Percentiles rank a stretch among this genome's conserved stretches.
Conservation (phyloP, 2,113 vertebrate species). For the Anseranas semipalmata region DNA sequence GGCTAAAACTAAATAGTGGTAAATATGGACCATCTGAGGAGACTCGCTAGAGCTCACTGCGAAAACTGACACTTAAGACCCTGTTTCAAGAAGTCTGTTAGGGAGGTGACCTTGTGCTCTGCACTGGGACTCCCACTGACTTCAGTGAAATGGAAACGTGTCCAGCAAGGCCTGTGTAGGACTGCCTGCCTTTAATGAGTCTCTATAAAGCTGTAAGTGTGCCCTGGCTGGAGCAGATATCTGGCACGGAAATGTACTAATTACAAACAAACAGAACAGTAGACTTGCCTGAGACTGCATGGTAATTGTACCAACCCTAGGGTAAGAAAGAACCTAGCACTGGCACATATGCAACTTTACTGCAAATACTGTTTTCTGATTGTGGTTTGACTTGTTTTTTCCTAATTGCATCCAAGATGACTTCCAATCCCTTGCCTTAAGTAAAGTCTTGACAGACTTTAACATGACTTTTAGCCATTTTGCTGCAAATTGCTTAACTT, state of each 20-base stretch:
- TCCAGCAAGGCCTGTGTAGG: not conserved
- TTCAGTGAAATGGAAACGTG: rapidly evolving
- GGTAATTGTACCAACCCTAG: not conserved
- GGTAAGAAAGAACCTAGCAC: not conserved
- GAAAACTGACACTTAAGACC: not conserved
- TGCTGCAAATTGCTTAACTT: not conserved
- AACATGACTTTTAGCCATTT: not conserved
- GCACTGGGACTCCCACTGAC: not conserved
- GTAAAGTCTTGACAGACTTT: not conserved
- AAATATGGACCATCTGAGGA: not conserved
- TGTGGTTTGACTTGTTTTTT: not conserved
- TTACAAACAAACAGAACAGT: not conserved
- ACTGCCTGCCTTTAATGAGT: not conserved
- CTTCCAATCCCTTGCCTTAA: not conserved
- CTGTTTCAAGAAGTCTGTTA: not conserved
- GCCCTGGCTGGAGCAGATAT: not conserved
- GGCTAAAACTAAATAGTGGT: not conserved
- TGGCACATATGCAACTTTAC: not conserved
- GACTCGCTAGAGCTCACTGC: not conserved
- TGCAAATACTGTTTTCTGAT: not conserved
- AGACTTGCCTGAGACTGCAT: not conserved
- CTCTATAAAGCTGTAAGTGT: not conserved
- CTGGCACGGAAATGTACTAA: not conserved
- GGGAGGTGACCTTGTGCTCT: not conserved
- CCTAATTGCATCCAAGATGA: not conserved